Base-by-base conservation (phyloP, 2,113 vertebrate species). In the Neomonachus schauinslandi region DNA sequence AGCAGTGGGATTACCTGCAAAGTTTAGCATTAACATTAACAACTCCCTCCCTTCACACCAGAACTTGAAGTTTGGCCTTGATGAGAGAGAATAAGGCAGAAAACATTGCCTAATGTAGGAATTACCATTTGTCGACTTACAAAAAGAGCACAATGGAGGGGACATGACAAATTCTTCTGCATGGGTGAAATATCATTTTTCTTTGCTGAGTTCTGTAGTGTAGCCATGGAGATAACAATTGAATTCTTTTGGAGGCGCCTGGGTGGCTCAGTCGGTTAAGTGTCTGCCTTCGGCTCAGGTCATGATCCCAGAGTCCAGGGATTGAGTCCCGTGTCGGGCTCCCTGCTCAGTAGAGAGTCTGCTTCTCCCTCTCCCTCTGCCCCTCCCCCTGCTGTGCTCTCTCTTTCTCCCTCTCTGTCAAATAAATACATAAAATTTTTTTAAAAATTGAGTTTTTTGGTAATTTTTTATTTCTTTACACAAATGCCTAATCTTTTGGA, bases 381-480 rank as follows among this genome's bases (percentile, higher is more conserved):
- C 33, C 13, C 31, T 67, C 63, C 28, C 63, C 14, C 14, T 67
- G 15, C 31, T 67, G 14, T 33, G 14, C 5, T 31, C 28, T 65
- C 13, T 65, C 63, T 65, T 28, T 65, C 63, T 15, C 13, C 6
- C 14, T 67, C 31, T 67, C 63, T 33, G 31, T 33, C 63, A 67
- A 67, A 33, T 33, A 67, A 67, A 33, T 16, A 67, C 5, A 67
- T 33, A 67, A 33, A 7, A 7, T 33, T 33, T 31, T 46, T 67
- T 67, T 16, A 33, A 67, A 67, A 46, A 63, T 46, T 87, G 22
- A 93, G 92, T 96, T 7, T 96, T 93, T 33, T 65, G 18, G 11
- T 55, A 85, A 88, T 95, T 95, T 86, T 65, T 76, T 71, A 94
- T 95, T 90, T n/a, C 72, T 92, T 95, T 89, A 95, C 36, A 65